Conservation (phyloP, 2,113 vertebrate genomes). For the Vicugna pacos region DNA sequence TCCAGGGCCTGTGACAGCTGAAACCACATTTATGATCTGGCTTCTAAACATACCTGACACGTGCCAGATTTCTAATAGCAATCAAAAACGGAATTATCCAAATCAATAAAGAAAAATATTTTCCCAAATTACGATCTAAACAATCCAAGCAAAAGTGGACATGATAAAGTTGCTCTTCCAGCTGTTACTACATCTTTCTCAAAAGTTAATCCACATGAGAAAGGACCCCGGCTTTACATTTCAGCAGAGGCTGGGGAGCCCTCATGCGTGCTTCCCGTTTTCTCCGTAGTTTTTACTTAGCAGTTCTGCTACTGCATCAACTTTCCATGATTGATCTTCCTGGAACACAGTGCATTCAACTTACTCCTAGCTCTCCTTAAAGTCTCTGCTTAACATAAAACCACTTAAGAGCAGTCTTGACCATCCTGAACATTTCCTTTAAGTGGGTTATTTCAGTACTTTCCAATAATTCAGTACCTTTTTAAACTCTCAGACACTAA, state of each 20-base stretch:
- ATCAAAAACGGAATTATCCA: not conserved
- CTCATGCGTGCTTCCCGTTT: not conserved
- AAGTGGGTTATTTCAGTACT: not conserved
- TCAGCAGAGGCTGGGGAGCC: not conserved
- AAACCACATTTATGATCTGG: not conserved
- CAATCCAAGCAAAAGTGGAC: not conserved
- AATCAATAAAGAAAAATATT: not conserved
- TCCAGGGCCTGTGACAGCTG: not conserved
- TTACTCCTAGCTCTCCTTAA: not conserved
- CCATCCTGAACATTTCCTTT: not conserved
- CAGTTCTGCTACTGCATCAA: not conserved
- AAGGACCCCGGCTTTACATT: not conserved
- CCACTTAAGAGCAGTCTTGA: not conserved
- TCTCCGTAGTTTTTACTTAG: not conserved
- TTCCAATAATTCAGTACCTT: not conserved
- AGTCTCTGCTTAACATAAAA: not conserved
- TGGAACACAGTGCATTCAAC: not conserved
- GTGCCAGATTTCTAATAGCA: not conserved
- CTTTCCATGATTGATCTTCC: not conserved
- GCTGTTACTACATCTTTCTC: not conserved
- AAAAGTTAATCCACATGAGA: not conserved
- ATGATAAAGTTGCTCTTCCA: not conserved
- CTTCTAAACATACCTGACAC: conserved; percentile 11
- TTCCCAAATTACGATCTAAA: not conserved
- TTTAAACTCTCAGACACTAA: not conserved